Base-by-base conservation (phyloP, 2,113 vertebrate species). In the Cichladusa arquata region DNA sequence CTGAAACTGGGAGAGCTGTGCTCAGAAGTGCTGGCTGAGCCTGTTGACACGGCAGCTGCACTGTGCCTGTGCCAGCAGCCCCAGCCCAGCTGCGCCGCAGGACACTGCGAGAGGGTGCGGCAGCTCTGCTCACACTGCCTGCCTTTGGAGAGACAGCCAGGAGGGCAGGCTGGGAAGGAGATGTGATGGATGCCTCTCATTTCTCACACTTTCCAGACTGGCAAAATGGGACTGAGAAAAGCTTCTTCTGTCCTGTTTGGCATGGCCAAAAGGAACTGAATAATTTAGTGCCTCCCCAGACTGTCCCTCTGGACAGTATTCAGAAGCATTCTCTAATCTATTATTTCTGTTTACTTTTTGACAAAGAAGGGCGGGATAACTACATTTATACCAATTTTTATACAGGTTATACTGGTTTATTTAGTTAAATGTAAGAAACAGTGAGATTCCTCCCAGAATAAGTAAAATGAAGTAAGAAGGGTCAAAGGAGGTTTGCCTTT, bases 91-190 rank as follows among this genome's bases (percentile, higher is more conserved):
- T 61, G 74, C 3, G 1, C 1, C 0, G 34, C 40, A 8, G 40
- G 60, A 42, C 4, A 0, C 31, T 9, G 2, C 0, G 1, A 5
- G 26, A 44, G 56, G 28, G 14, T 5, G 60, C 12, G 5, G 58
- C 36, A 3, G 2, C 10, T 13, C 45, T 2, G 11, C 57, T 25
- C 36, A 8, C 0, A 0, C 36, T 1, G 1, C 62, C 57, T 19
- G 78, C 71, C 36, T 51, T 25, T 33, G 58, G 54, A 50, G 60
- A n/a, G 29, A 6, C 50, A 53, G 4, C 47, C 33, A 1, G 70
- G 44, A 76, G 36, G 36, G 40, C 50, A 65, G 64, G 28, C 67
- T 24, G 58, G 23, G 24, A n/a, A 42, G 25, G 53, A 80, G 45
- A 23, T 15, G 23, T 6, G 40, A 19, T 14, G 8, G 4, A 13